phyloP scores from a whole-genome alignment of 2,113 vertebrate genomes.

The Cheilinus undulatus region DNA sequence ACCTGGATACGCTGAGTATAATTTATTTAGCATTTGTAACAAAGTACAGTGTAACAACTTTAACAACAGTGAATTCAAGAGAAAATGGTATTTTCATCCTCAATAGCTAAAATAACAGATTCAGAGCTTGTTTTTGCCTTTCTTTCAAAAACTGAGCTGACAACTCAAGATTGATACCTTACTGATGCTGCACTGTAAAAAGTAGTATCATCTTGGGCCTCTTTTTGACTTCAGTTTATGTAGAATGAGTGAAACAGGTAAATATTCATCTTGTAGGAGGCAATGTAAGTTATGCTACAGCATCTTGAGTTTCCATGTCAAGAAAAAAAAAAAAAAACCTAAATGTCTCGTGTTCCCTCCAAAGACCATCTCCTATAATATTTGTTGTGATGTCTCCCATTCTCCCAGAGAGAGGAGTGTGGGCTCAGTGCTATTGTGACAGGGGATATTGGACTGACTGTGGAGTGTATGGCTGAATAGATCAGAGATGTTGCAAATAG shows the following conservation, averaged over 20 bases:
- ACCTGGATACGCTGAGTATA: not conserved
- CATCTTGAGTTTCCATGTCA: constrained; percentile 17
- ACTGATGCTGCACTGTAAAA: not conserved
- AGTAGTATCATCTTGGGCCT: not conserved
- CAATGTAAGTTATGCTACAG: not conserved
- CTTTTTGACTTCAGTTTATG: constrained; percentile 1
- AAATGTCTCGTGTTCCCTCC: not conserved
- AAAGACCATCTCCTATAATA: constrained; percentile 9
- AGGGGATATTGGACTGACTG: constrained; percentile 28
- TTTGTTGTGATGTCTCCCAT: constrained; percentile 8
- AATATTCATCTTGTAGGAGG: constrained; percentile 19
- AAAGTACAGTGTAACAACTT: not conserved
- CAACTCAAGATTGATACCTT: not conserved
- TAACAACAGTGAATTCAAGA: not conserved
- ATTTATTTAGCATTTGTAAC: not conserved
- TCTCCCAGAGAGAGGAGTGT: constrained; percentile 19
- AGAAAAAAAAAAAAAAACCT: not conserved
- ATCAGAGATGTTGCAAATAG: constrained; percentile 30
- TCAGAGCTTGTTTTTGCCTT: not conserved
- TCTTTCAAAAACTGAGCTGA: not conserved
- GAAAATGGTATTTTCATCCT: not conserved
- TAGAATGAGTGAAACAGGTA: constrained; percentile 14
- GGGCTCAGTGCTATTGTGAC: constrained; percentile 34
- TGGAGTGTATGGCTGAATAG: constrained; percentile 6
- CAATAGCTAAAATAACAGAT: not conserved